Conservation (phyloP, 2,113 vertebrate species). For the Lophius piscatorius region DNA sequence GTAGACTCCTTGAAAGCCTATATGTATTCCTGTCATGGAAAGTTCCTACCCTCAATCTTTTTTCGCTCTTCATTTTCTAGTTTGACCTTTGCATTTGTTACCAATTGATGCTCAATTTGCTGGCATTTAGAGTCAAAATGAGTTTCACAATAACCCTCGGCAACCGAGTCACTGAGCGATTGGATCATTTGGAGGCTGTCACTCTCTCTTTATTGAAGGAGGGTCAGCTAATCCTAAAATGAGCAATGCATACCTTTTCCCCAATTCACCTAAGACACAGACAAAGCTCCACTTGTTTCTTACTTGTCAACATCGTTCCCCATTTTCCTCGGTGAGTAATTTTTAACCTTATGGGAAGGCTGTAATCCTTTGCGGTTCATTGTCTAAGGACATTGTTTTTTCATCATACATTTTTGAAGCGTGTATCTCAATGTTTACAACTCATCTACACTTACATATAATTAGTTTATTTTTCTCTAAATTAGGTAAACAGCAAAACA, state of each 20-base stretch:
- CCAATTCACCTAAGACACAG: conserved; percentile 12
- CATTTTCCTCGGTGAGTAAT: neutral
- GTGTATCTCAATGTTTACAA: too few species aligned
- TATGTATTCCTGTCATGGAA: conserved; percentile 50
- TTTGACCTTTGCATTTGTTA: conserved; percentile 71
- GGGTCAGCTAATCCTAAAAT: conserved; percentile 18
- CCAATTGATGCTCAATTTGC: conserved; percentile 74
- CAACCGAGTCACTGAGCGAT: conserved; percentile 48
- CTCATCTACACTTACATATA: too few species aligned
- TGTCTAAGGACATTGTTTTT: too few species aligned
- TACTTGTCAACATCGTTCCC: conserved; percentile 13
- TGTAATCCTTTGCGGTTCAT: too few species aligned
- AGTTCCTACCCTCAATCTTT: conserved; percentile 43
- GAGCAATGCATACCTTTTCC: conserved; percentile 19
- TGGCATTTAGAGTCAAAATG: conserved; percentile 69
- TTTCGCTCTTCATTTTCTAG: conserved; percentile 54
- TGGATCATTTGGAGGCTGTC: conserved; percentile 57
- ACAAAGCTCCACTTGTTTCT: neutral
- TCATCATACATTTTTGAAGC: too few species aligned
- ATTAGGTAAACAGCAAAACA: too few species aligned
- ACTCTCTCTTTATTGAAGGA: conserved; percentile 35
- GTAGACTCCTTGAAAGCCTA: neutral
- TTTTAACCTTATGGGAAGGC: too few species aligned
- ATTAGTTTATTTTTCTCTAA: too few species aligned
- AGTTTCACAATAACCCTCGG: conserved; percentile 60